A percentile compares a stretch with the other conserved stretches of the same genome.
phyloP scores from a whole-genome alignment of 2,888 invertebrate genomes.

The Phoenoteleia sp. region DNA sequence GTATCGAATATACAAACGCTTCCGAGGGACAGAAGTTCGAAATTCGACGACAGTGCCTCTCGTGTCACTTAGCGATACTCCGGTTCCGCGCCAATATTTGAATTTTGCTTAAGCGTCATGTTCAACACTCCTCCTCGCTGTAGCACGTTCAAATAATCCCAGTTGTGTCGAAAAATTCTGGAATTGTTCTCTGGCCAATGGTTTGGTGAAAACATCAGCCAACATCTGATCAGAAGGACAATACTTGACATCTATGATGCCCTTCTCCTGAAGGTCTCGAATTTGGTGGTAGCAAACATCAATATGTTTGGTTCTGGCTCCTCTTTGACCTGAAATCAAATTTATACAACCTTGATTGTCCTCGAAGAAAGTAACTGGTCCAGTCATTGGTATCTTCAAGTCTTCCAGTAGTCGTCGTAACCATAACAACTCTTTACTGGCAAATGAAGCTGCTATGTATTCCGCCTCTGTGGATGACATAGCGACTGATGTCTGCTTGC shows the following conservation, averaged over 20 bases:
- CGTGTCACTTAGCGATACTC: no score
- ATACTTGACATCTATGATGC: constrained; percentile 4
- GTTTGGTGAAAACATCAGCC: constrained; percentile 43
- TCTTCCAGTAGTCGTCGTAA: constrained; percentile 6
- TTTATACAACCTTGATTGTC: constrained; percentile 47
- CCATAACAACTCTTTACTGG: constrained; percentile 25
- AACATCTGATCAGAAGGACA: constrained; percentile 35
- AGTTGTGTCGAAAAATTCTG: background rate
- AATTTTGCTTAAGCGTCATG: background rate
- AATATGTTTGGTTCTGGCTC: constrained; percentile 43
- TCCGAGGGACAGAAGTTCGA: no score
- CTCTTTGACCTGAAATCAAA: constrained; percentile 4
- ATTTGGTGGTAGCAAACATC: constrained; percentile 39
- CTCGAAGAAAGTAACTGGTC: background rate
- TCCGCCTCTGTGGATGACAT: constrained; percentile 35
- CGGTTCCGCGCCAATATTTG: no score
- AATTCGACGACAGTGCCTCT: no score
- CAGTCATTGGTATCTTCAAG: background rate
- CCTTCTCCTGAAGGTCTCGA: constrained; percentile 5
- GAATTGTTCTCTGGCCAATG: constrained; percentile 23
- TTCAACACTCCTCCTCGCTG: constrained; percentile 44
- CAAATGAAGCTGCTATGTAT: constrained; percentile 26
- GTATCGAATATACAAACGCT: no score
- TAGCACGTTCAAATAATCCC: background rate
- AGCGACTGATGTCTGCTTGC: constrained; percentile 65